Percentiles rank a stretch among this genome's conserved stretches.
phyloP scores from a whole-genome alignment of 2,888 invertebrate genomes.

The Drosophila prostipennis region DNA sequence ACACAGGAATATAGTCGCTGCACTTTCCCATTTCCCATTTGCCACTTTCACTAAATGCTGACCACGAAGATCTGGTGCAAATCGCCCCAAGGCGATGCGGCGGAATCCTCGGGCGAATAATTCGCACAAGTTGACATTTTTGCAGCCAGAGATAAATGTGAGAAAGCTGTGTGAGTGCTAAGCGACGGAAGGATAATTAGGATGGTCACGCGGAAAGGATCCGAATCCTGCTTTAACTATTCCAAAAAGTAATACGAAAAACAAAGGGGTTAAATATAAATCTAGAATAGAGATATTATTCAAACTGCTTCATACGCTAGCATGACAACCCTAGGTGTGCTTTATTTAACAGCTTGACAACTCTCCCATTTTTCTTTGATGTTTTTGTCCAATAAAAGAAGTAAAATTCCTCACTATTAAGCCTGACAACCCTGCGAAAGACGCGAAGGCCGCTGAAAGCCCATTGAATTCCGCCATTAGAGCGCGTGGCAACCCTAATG shows the following conservation, averaged over 20 bases:
- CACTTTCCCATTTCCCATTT: slow-evolving; percentile 14
- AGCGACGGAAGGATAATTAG: slow-evolving; percentile 30
- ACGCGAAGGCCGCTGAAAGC: not conserved
- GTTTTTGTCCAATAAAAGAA: no score
- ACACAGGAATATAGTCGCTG: slow-evolving; percentile 9
- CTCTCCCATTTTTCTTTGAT: not conserved
- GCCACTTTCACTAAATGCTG: slow-evolving; percentile 46
- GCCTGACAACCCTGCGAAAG: slow-evolving; percentile 20
- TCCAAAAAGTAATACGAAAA: not conserved
- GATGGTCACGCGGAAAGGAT: slow-evolving; percentile 16
- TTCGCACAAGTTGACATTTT: slow-evolving; percentile 58
- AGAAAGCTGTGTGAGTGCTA: slow-evolving; percentile 19
- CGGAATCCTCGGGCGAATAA: slow-evolving; percentile 65
- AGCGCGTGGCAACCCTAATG: slow-evolving; percentile 35
- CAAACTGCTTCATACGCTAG: not conserved
- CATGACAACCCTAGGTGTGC: not conserved
- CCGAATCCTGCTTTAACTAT: no score
- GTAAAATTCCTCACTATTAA: not conserved
- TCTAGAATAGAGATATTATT: not conserved
- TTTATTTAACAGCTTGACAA: no score
- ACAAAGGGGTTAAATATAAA: no score
- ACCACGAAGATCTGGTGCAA: slow-evolving; percentile 45
- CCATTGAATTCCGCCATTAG: slow-evolving; percentile 14
- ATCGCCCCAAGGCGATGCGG: slow-evolving; percentile 16
- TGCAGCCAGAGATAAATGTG: slow-evolving; percentile 30